These are phyloP conservation scores for Psilopsiagon aymara DNA, from an alignment of 2,113 vertebrate species.

Conservation along the genomic window DNA sequence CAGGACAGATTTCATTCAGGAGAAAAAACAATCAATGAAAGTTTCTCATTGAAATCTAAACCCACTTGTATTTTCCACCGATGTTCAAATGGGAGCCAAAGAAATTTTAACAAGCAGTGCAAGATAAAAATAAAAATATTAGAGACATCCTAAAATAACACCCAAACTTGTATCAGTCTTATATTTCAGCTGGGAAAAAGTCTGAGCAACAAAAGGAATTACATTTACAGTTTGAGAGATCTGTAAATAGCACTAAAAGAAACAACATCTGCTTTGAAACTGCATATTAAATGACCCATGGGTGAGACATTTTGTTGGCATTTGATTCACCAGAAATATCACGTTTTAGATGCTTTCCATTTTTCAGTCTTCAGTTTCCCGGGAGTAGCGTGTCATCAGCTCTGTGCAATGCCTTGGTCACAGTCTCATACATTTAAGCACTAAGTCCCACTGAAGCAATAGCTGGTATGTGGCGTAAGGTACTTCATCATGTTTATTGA, in stretches of 20 bases:
- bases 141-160: constrained; percentile 37
- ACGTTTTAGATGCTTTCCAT: not conserved
- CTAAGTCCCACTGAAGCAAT: not conserved
- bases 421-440: not conserved
- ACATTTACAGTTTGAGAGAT: not conserved
- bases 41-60: constrained; percentile 8
- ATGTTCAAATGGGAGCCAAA: not conserved
- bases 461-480: not conserved
- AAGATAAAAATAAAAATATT: constrained; percentile 39
- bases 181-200: not conserved
- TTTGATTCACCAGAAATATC: not conserved
- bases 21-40: not conserved
- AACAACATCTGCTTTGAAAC: not conserved
- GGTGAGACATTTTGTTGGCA: not conserved
- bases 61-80: constrained; percentile 13
- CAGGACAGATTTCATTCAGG: not conserved
- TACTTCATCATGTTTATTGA: not conserved
- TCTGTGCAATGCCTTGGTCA: not conserved
- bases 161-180: not conserved
- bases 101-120: not conserved
- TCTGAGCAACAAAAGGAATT: constrained; percentile 1
- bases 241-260: constrained; percentile 15
- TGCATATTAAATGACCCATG: not conserved
- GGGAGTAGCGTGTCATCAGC: not conserved
- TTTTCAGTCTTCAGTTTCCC: not conserved